Base-by-base conservation (phyloP, 2,113 vertebrate genomes). In the Odocoileus hemionus region DNA sequence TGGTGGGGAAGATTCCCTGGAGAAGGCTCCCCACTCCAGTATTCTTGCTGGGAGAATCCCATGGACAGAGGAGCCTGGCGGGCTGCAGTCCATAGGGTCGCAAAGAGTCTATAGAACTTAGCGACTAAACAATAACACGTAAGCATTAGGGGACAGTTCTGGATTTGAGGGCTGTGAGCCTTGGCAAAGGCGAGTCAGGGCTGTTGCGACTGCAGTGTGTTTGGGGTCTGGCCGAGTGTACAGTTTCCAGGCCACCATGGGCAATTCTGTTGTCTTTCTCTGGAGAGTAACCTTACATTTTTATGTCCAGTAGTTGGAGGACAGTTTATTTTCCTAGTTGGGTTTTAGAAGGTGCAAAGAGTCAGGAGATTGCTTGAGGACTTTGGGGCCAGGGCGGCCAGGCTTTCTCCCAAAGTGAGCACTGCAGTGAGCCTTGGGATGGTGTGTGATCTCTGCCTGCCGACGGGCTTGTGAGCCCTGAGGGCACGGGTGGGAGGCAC, bases 201-300 rank as follows among this genome's bases (percentile, higher is more conserved):
- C 36, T 83, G 2, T 55, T 70, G 23, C 33, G 12, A 54, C 28
- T 33, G 5, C 15, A 7, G 30, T 14, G 30, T 21, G 43, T 52
- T 92, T 85, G 16, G 76, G 15, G 21, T 55, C 78, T 39, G 36
- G 47, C 15, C 21, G 7, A 4, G 2, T 1, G 0, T 17, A 10
- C 2, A 2, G 2, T 17, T 78, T n/a, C 25, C 36, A 21, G 39
- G 19, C 50, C 10, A 26, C 50, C 6, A 8, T 0, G 3, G 11
- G 25, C 33, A 23, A 64, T 91, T 43, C 25, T 23, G 2, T 78
- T 43, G 26, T 52, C 78, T 16, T 84, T 83, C 36, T 25, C 23
- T 33, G 28, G 60, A 88, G 50, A 28, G n/a, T 11, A 23, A 36
- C 9, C 16, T 74, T 33, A 39, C 6, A 14, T 50, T 89, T 90